A percentile compares a stretch with the other conserved stretches of the same genome.
phyloP scores from a whole-genome alignment of 2,797 vertebrate genomes.

The Alcedo atthis region DNA sequence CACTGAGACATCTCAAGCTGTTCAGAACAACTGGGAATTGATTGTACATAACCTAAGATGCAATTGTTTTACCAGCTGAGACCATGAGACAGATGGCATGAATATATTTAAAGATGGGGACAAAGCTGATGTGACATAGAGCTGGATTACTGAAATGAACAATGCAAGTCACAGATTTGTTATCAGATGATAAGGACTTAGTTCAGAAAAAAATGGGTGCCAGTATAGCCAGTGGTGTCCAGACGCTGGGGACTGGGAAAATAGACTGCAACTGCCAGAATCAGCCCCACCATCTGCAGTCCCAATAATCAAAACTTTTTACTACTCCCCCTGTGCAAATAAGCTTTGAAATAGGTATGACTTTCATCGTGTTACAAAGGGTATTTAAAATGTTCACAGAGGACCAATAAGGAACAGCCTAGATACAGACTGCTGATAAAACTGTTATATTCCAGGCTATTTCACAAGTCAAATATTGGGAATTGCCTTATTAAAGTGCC shows the following conservation, averaged over 20 bases:
- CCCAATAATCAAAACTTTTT: constrained; percentile 58
- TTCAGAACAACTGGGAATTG: constrained; percentile 74
- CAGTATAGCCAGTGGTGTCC: constrained; percentile 3
- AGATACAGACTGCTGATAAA: constrained; percentile 1
- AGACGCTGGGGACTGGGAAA: constrained; percentile 14
- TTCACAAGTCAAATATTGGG: constrained; percentile 53
- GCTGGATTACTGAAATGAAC: constrained; percentile 57
- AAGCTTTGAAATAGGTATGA: constrained; percentile 38
- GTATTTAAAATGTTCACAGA: constrained; percentile 36
- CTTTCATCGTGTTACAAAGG: constrained; percentile 11
- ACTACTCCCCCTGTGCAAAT: constrained; percentile 34
- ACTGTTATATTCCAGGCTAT: constrained; percentile 28
- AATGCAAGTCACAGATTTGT: constrained; percentile 17
- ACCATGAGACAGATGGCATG: constrained; percentile 75
- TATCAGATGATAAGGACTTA: constrained; percentile 39
- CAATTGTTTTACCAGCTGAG: constrained; percentile 71
- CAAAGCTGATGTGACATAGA: constrained; percentile 51
- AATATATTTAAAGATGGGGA: constrained; percentile 75
- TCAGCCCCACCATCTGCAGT: constrained; percentile 54
- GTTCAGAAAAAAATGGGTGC: constrained; percentile 32
- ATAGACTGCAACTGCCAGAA: background rate
- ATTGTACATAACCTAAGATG: constrained; percentile 62
- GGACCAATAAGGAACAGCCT: constrained; percentile 24
- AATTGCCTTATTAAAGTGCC: constrained; percentile 49
- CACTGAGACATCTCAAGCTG: constrained; percentile 73